Conservation (phyloP, 2,888 invertebrate species). For the Lasioglossum villosulum region DNA sequence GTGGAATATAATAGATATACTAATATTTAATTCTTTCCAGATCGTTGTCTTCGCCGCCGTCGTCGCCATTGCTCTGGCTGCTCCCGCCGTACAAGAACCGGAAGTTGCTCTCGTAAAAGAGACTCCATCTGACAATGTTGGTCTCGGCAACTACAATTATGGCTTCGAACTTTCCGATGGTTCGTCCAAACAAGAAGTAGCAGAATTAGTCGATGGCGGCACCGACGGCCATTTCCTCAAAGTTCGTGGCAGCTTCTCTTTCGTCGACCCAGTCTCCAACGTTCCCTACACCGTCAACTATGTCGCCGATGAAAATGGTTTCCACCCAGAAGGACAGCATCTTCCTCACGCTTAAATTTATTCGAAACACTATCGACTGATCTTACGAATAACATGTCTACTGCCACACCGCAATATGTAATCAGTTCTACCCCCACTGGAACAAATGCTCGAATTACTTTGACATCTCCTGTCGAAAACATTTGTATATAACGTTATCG, state of each 20-base stretch:
- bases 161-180: conserved; percentile 75
- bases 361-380: background rate
- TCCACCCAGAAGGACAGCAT: conserved; percentile 39
- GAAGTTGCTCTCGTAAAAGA: conserved; percentile 70
- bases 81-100: background rate
- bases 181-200: conserved; percentile 71
- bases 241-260: conserved; percentile 74
- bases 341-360: conserved; percentile 16
- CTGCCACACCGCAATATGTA: background rate
- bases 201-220: conserved; percentile 59
- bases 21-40: conserved; percentile 50
- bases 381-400: background rate
- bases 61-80: conserved; percentile 67
- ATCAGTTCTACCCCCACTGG: background rate
- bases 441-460: background rate
- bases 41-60: conserved; percentile 72
- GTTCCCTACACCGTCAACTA: conserved; percentile 70
- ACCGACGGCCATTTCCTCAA: conserved; percentile 27
- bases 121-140: conserved; percentile 74
- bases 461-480: background rate
- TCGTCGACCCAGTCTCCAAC: conserved; percentile 72
- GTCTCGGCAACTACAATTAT: conserved; percentile 73
- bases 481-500: conserved; percentile 9
- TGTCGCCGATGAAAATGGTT: conserved; percentile 52
- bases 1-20: background rate